Evolutionary conservation across 1,140 invertebrate genomes (phyloP).

Genomic region (Coboldia fuscipes): DNA sequence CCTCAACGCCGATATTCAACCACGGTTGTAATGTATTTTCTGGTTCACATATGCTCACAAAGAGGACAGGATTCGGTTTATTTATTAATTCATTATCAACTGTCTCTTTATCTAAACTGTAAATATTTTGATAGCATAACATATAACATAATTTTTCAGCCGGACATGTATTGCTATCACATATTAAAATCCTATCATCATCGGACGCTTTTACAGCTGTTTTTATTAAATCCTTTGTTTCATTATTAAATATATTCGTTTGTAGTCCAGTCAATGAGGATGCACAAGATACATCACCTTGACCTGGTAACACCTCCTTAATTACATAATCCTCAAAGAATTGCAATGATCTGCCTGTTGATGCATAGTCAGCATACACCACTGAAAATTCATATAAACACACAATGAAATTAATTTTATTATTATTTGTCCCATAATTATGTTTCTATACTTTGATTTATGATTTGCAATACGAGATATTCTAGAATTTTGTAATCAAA

Average conservation of each 20-base stretch:
- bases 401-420: too few species aligned
- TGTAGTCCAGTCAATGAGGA: conserved; percentile 69
- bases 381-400: too few species aligned
- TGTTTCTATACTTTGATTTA: too few species aligned
- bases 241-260: conserved; percentile 56
- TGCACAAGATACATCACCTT: conserved; percentile 71
- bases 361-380: conserved; percentile 67
- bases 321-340: conserved; percentile 77
- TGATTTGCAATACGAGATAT: too few species aligned
- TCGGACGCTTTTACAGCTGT: conserved; percentile 59
- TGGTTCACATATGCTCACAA: conserved; percentile 73
- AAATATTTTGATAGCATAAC: not conserved
- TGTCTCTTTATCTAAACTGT: not conserved
- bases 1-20: conserved; percentile 57
- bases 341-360: conserved; percentile 56
- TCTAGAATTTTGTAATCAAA: too few species aligned
- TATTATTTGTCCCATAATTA: too few species aligned
- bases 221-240: conserved; percentile 61
- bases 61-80: conserved; percentile 36
- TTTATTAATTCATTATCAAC: not conserved
- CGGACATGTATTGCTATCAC: conserved; percentile 46
- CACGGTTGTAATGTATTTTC: conserved; percentile 68
- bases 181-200: conserved; percentile 66
- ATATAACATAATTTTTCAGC: conserved; percentile 4
- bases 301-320: conserved; percentile 60